A percentile compares a stretch with the other conserved stretches of the same genome.
phyloP scores from a whole-genome alignment of 37 sponge, comb jelly and placozoan genomes.

The Chondrilla cf. caribensis region DNA sequence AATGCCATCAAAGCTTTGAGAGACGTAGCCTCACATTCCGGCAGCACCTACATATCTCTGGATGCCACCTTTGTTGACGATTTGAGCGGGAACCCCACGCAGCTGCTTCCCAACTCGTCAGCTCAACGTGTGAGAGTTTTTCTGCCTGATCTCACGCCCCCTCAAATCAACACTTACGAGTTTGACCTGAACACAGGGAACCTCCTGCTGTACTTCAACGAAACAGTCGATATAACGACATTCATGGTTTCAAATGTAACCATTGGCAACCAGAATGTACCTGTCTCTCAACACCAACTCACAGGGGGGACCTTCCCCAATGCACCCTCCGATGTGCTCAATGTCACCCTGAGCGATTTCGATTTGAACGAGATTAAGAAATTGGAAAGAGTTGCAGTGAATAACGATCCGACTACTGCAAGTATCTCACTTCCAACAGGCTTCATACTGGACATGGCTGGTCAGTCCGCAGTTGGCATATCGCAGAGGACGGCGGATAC shows the following conservation, averaged over 20 bases:
- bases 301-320: constrained; percentile 28
- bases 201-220: constrained; percentile 71
- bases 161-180: constrained; percentile 54
- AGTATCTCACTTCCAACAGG: not conserved
- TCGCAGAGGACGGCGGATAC: not conserved
- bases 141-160: constrained; percentile 52
- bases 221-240: constrained; percentile 59
- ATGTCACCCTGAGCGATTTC: constrained; percentile 26
- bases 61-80: constrained; percentile 43
- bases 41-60: constrained; percentile 64
- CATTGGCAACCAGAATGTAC: constrained; percentile 9
- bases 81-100: constrained; percentile 42
- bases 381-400: not conserved
- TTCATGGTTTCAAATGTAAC: constrained; percentile 26
- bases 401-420: not conserved
- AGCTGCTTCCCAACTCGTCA: constrained; percentile 13
- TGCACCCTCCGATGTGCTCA: constrained; percentile 16
- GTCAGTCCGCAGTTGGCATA: not conserved
- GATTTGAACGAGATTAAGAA: constrained; percentile 76
- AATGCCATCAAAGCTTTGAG: constrained; percentile 61
- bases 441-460: constrained; percentile 20
- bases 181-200: constrained; percentile 61
- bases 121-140: constrained; percentile 34
- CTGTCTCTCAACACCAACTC: constrained; percentile 14
- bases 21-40: constrained; percentile 38